Base-by-base conservation (phyloP, 2,113 vertebrate species). In the Quiscalus mexicanus region DNA sequence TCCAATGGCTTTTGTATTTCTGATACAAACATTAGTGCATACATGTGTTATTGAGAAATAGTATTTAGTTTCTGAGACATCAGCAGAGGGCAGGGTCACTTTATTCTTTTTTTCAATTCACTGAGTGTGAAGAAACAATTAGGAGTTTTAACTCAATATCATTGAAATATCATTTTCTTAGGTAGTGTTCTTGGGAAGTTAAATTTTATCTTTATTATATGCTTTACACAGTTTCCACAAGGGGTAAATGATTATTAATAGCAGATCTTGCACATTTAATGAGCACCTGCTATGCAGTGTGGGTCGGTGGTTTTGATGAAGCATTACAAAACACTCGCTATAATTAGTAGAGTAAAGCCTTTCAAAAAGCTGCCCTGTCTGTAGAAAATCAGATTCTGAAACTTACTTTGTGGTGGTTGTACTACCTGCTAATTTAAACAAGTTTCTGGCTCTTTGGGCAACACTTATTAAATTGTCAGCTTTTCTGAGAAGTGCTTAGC, bases 311-410 rank as follows among this genome's bases (percentile, higher is more conserved):
- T 97, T 97, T 81, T 94, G 63, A 97, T 93, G 82, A 96, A 97
- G 97, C 56, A 93, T 94, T 97, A 87, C 2, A 1, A 96, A 76
- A 89, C 74, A 77, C 78, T 97, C 94, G 84, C 71, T 93, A 60
- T 92, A 97, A 97, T 97, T 97, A 96, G 75, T 37, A 62, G 87
- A 96, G 94, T 96, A 95, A 97, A 55, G 52, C 14, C 47, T 96
- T 96, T 95, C 89, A 87, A 88, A 95, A 60, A 74, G 52, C 76
- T 95, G 19, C 75, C 28, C 25, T 76, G 65, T 89, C 60, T 87
- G 85, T 94, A 95, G 83, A 91, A 95, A 96, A 95, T 81, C 42
- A 91, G 80, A 96, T 95, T 94, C 78, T 96, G 93, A 92, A 94
- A 78, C 56, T 78, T 41, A 58, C 56, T 89, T 96, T 85, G 56